These are phyloP conservation scores for Cancer borealis DNA, from an alignment of 2,888 invertebrate genomes.

Conservation along the genomic window DNA sequence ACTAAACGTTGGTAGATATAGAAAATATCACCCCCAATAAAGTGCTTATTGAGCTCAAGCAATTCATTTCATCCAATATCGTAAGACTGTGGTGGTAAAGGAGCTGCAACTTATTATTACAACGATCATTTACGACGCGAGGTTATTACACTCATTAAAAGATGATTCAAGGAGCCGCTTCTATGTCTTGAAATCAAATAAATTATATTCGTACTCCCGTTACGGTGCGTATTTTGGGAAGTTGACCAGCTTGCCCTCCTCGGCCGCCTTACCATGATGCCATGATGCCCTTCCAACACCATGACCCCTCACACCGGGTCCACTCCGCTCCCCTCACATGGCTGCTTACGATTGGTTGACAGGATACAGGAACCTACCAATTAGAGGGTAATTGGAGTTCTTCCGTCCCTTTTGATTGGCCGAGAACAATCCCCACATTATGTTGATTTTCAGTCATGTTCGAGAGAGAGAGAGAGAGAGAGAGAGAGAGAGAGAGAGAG, in stretches of 20 bases:
- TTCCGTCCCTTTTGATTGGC: slow-evolving; percentile 50
- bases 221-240: background rate
- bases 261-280: background rate
- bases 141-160: slow-evolving; percentile 3
- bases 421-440: background rate
- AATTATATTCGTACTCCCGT: background rate
- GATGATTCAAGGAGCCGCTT: background rate
- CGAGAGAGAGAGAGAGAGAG: background rate
- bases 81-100: background rate
- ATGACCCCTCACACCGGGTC: background rate
- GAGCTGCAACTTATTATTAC: background rate
- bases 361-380: slow-evolving; percentile 53
- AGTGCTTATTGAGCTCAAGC: background rate
- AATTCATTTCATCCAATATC: background rate
- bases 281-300: background rate
- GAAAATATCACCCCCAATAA: too few species aligned
- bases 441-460: background rate
- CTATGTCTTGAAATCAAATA: background rate
- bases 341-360: slow-evolving; percentile 46
- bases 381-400: slow-evolving; percentile 51
- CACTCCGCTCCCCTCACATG: background rate
- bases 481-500: slow-evolving; percentile 26
- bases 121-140: background rate
- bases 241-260: background rate
- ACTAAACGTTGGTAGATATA: too few species aligned